Evolutionary conservation across 2,113 vertebrate species (phyloP).

Genomic region (Paramormyrops kingsleyae): DNA sequence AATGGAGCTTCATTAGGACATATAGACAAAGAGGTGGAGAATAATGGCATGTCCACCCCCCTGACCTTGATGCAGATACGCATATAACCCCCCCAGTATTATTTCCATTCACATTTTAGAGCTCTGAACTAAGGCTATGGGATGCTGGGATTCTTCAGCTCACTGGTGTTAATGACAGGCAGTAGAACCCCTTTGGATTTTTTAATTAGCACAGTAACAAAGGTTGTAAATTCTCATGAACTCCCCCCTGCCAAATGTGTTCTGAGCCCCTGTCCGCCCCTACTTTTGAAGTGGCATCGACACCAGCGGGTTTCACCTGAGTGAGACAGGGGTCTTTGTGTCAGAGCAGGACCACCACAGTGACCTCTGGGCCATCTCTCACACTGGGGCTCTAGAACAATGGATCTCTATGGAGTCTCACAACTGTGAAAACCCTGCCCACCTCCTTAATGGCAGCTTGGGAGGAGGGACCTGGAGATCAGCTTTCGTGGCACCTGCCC

Average conservation of each 20-base stretch:
- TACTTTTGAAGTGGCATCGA: not conserved
- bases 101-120: not conserved
- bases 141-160: not conserved
- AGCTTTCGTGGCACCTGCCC: constrained; percentile 13
- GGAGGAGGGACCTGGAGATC: not conserved
- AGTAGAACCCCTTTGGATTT: not conserved
- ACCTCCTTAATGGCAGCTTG: not conserved
- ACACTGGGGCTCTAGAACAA: constrained; percentile 8
- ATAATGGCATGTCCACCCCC: not conserved
- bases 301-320: constrained; percentile 9
- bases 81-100: not conserved
- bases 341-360: not conserved
- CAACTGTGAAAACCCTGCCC: constrained; percentile 10
- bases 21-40: not conserved
- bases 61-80: not conserved
- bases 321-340: not conserved
- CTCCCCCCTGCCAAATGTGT: not conserved
- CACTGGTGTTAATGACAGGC: not conserved
- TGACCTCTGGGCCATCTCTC: constrained; percentile 13
- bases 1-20: not conserved
- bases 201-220: not conserved
- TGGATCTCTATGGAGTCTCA: not conserved
- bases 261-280: not conserved
- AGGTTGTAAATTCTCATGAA: not conserved
- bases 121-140: not conserved